These are phyloP conservation scores for Thera obeliscata DNA, from an alignment of 2,888 invertebrate species.

Conservation along the genomic window DNA sequence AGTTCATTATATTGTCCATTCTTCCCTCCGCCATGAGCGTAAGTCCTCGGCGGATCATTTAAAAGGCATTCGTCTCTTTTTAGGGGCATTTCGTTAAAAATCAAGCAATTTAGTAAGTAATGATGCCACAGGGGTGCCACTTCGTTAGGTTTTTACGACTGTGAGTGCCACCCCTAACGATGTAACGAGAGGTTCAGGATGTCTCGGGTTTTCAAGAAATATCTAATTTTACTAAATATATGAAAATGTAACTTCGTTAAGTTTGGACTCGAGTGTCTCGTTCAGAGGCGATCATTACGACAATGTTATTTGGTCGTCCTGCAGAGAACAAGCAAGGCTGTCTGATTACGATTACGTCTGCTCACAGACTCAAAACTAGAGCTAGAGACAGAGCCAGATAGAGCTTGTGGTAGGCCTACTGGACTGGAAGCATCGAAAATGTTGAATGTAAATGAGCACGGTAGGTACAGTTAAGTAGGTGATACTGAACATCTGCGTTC, in stretches of 20 bases:
- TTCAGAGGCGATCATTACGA: not conserved
- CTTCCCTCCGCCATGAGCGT: conserved; percentile 9
- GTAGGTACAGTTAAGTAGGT: not conserved
- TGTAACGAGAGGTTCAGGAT: conserved; percentile 35
- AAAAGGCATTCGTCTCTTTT: conserved; percentile 30
- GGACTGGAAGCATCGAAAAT: not conserved
- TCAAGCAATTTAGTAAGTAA: conserved; percentile 37
- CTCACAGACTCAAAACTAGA: too few relatives aligned
- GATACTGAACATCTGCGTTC: not conserved
- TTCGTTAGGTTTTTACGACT: conserved; percentile 41
- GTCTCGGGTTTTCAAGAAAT: conserved; percentile 19
- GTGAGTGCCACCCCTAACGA: conserved; percentile 28
- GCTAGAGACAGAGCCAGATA: too few relatives aligned
- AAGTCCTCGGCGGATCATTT: conserved; percentile 14
- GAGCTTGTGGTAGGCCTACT: too few relatives aligned
- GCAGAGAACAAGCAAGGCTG: too few relatives aligned
- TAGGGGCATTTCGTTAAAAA: conserved; percentile 31
- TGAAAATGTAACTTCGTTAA: conserved; percentile 21
- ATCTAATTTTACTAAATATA: conserved; percentile 25
- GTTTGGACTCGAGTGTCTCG: conserved; percentile 3
- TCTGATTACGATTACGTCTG: not conserved
- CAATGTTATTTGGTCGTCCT: too few relatives aligned
- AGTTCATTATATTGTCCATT: conserved; percentile 18
- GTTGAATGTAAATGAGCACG: not conserved
- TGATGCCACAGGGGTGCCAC: conserved; percentile 39